Evolutionary conservation across 2,888 invertebrate species (phyloP).

Genomic region (Dascillus cervinus): DNA sequence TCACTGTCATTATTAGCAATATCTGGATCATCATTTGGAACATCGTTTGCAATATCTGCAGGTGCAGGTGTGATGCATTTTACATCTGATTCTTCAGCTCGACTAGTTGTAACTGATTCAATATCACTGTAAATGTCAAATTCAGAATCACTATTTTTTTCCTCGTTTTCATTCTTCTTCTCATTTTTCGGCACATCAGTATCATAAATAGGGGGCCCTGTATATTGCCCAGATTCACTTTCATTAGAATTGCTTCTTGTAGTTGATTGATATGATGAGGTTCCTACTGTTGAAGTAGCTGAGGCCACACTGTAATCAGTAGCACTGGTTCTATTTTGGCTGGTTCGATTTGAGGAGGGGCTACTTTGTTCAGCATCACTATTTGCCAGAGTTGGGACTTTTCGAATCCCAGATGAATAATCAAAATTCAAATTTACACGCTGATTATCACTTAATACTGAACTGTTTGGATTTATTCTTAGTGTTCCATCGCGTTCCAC

Average conservation of each 20-base stretch:
- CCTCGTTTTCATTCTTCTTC: conserved; percentile 22
- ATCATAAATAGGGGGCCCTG: conserved; percentile 25
- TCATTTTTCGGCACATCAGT: conserved; percentile 10
- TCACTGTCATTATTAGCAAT: conserved; percentile 38
- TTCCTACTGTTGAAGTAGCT: conserved; percentile 23
- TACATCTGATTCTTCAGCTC: conserved; percentile 27
- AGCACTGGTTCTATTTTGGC: conserved; percentile 1
- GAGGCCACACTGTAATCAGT: conserved; percentile 5
- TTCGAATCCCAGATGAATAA: too few species aligned
- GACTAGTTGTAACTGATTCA: conserved; percentile 42
- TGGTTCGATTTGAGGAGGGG: conserved; percentile 1
- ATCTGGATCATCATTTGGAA: conserved; percentile 2
- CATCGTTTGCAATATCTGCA: background rate
- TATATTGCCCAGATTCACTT: conserved; percentile 30
- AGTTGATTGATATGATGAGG: conserved; percentile 1
- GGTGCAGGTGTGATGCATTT: conserved; percentile 7
- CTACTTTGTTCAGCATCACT: conserved; percentile 6
- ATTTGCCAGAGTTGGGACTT: conserved; percentile 7
- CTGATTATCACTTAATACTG: too few species aligned
- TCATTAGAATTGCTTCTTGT: conserved; percentile 15
- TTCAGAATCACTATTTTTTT: conserved; percentile 41
- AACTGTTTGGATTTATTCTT: too few species aligned
- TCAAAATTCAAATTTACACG: conserved; percentile 1
- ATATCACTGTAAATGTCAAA: conserved; percentile 58
- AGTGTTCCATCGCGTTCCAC: conserved; percentile 57